These are phyloP conservation scores for Tipula confusa DNA, from an alignment of 2,888 invertebrate species.

Conservation along the genomic window DNA sequence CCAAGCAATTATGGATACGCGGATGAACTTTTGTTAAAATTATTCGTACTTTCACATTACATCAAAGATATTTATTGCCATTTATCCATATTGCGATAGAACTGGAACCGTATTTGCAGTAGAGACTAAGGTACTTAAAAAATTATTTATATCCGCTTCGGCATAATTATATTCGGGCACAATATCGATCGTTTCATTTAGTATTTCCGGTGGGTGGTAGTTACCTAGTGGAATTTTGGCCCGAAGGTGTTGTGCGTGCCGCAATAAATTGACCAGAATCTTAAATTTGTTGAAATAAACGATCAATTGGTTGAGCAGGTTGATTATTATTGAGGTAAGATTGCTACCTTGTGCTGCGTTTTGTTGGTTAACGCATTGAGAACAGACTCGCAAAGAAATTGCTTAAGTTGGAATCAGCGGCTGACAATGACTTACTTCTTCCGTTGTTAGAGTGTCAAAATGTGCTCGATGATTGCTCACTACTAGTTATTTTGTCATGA, in stretches of 20 bases:
- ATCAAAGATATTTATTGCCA: conserved; percentile 83
- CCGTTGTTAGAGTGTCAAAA: too few relatives aligned
- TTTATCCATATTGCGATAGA: conserved; percentile 45
- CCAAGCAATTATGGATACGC: conserved; percentile 36
- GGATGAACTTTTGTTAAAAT: conserved; percentile 40
- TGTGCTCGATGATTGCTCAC: too few relatives aligned
- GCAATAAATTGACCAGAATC: conserved; percentile 34
- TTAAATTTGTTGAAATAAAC: conserved; percentile 38
- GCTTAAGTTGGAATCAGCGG: too few relatives aligned
- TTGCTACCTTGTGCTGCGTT: too few relatives aligned
- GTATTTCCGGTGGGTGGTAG: conserved; percentile 56
- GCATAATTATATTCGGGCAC: conserved; percentile 55
- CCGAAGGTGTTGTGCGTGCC: conserved; percentile 33
- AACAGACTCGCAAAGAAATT: too few relatives aligned
- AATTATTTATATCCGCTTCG: conserved; percentile 28
- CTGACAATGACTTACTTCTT: too few relatives aligned
- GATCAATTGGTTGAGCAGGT: not conserved
- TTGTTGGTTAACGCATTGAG: too few relatives aligned
- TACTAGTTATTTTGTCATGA: too few relatives aligned
- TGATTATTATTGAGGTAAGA: conserved; percentile 37
- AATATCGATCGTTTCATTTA: conserved; percentile 81
- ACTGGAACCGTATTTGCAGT: conserved; percentile 41
- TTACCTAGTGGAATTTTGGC: conserved; percentile 41
- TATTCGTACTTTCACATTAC: conserved; percentile 65
- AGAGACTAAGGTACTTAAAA: conserved; percentile 39